Percentiles rank a stretch among this genome's conserved stretches.
Evolutionary conservation across 1,140 invertebrate genomes (phyloP).

Genomic region (Drosophila virilis): DNA sequence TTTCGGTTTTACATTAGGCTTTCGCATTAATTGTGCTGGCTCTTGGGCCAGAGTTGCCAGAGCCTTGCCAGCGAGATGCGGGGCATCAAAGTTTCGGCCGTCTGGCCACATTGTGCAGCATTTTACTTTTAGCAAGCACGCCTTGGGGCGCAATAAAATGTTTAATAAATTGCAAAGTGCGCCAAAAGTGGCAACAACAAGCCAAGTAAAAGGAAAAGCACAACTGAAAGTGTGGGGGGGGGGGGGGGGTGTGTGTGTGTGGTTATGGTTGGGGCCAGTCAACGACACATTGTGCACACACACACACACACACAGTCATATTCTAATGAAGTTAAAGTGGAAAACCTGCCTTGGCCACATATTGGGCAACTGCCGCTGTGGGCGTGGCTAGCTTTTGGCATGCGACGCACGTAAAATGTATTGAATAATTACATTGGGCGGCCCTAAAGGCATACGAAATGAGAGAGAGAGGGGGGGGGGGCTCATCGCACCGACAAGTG

Average conservation of each 20-base stretch:
- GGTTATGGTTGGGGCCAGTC: background rate
- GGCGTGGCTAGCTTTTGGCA: conserved; percentile 60
- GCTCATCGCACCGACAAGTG: conserved; percentile 35
- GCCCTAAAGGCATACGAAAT: conserved; percentile 78
- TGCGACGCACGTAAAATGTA: conserved; percentile 79
- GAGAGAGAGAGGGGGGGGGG: background rate
- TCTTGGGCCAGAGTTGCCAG: conserved; percentile 11
- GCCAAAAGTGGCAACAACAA: conserved; percentile 52
- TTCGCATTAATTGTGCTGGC: conserved; percentile 33
- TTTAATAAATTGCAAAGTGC: conserved; percentile 82
- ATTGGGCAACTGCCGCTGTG: conserved; percentile 16
- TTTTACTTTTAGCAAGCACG: conserved; percentile 62
- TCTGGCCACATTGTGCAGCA: conserved; percentile 43
- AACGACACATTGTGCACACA: conserved; percentile 48
- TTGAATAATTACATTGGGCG: conserved; percentile 79
- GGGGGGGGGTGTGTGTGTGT: background rate
- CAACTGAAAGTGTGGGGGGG: background rate
- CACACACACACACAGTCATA: conserved; percentile 18
- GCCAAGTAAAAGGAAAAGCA: conserved; percentile 6
- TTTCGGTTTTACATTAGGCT: conserved; percentile 6
- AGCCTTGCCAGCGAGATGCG: background rate
- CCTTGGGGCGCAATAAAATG: conserved; percentile 80
- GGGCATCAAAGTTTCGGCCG: conserved; percentile 15
- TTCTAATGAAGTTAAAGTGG: conserved; percentile 75
- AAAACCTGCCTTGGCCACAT: conserved; percentile 25